Evolutionary conservation across 2,797 vertebrate genomes (phyloP), one percentile per base, ranked within the genome.

Genomic region (Muraenolepis orangiensis): DNA sequence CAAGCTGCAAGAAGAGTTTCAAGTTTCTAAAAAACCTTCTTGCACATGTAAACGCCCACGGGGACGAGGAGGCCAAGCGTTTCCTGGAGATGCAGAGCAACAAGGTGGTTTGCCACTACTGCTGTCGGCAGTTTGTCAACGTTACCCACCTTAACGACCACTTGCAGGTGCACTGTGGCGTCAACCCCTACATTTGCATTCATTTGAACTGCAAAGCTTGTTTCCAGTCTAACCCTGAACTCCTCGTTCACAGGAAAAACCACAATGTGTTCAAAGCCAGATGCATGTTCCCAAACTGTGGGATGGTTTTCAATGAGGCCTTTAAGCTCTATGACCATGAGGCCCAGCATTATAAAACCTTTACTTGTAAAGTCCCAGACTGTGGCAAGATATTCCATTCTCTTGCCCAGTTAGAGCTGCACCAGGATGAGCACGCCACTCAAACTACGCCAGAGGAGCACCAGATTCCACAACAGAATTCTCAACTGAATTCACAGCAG

Each of bases 31-130:
- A 96, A 90, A 99, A 98, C 81, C 93, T 99, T 40, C 93, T 99
- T 80, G 95, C 97, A 66, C 97, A 99, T 0, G 96, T 96, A 16
- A 98, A 94, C 80, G 94, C 91, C 73, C 97, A 99, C 34, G 95
- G 96, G 26, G 95, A 98, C 0, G 96, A 98, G 78, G 97, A 99
- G 85, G 97, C 97, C 0, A 96, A 94, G 78, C 95, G 94, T 64
- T 99, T 96, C 80, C 95, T 99, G 51, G 96, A 99, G 91, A 96
- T 99, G 95, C 96, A 96, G 81, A 96, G 93, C 87, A 98, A 97
- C 84, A 99, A 98, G 87, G 97, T 99, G 18, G 94, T 98, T 87
- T 99, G 98, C 84, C 97, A 99, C 90, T 99, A 98, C 91, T 99
- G 98, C 84, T 95, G 97, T 11, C 93, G 97, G 32, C 96, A 98